A percentile compares a stretch with the other conserved stretches of the same genome.
These are phyloP conservation scores for Protaetia brevitarsis DNA, from an alignment of 1,140 invertebrate species.

Conservation along the genomic window DNA sequence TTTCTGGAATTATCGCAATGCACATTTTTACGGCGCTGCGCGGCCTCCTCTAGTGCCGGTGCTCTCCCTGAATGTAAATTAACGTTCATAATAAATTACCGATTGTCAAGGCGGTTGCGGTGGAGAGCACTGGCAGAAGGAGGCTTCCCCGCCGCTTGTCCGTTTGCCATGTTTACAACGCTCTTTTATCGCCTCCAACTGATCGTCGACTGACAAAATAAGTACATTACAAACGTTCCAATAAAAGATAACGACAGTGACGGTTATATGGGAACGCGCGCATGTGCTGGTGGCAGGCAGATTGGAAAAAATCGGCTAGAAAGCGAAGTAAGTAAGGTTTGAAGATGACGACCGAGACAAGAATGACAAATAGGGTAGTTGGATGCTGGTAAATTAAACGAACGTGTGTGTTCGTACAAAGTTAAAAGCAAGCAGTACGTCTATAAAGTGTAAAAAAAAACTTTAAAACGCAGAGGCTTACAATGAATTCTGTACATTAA, in stretches of 20 bases:
- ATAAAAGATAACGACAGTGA: slow-evolving; percentile 17
- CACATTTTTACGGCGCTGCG: slow-evolving; percentile 23
- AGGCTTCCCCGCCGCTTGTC: background rate
- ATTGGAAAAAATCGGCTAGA: background rate
- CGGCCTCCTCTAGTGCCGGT: background rate
- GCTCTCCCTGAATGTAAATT: slow-evolving; percentile 31
- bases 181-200: background rate
- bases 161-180: slow-evolving; percentile 13
- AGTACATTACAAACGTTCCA: slow-evolving; percentile 15
- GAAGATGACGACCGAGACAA: slow-evolving; percentile 7
- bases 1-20: slow-evolving; percentile 32
- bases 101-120: slow-evolving; percentile 19
- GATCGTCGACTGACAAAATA: slow-evolving; percentile 12
- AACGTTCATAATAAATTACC: slow-evolving; percentile 33
- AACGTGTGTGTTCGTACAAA: background rate
- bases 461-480: too few relatives aligned
- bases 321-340: background rate
- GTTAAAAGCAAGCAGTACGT: too few relatives aligned
- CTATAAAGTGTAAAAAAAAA: too few relatives aligned
- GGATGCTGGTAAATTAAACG: slow-evolving; percentile 6
- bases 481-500: too few relatives aligned
- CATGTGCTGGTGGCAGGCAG: background rate
- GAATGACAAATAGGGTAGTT: background rate
- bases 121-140: background rate
- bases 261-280: slow-evolving; percentile 4